Evolutionary conservation across 2,888 invertebrate species (phyloP), one percentile per base, ranked within the genome.

Genomic region (Chouioia cunea): DNA sequence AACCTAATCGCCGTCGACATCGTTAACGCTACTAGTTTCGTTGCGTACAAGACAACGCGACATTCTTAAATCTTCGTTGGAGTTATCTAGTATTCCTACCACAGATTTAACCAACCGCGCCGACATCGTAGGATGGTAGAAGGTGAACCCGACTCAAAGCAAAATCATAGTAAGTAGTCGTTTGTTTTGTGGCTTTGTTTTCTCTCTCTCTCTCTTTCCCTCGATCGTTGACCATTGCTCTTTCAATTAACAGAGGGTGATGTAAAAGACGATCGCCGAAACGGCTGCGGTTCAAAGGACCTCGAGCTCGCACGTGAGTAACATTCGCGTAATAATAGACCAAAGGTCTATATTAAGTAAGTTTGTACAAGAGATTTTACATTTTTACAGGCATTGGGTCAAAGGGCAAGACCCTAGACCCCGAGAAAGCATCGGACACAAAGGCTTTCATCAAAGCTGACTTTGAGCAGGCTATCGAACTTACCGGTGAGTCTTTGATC

Each of bases 381-480:
- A 0, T 2, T 68, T 27, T 27, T 0, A 18, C 84, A 90, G 90
- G 88, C 83, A 87, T 90, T 86, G 85, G 84, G 77, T 87, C 89
- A 81, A 89, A 89, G 86, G 84, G 83, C 76, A 88, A 89, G 84
- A 87, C 89, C 87, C 87, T 86, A 82, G 91, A 91, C 85, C 89
- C 89, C 75, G 91, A 91, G 85, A 91, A 91, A 86, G 90, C 90
- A 80, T 84, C 88, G 65, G 85, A 78, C 36, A 63, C 64, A 27
- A 73, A 71, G 43, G 74, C 83, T 80, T 89, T 89, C 78, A 90
- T 93, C 79, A 93, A 93, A 85, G 94, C 94, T 86, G 94, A 94
- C 86, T 95, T 95, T 85, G 95, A 95, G 86, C 91, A 91, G 86
- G 95, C 95, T 79, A 95, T 95, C 86, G 93, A 94, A 89, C 88